These are phyloP conservation scores for Onychorhynchus coronatus DNA, from an alignment of 2,113 vertebrate species.

Conservation along the genomic window DNA sequence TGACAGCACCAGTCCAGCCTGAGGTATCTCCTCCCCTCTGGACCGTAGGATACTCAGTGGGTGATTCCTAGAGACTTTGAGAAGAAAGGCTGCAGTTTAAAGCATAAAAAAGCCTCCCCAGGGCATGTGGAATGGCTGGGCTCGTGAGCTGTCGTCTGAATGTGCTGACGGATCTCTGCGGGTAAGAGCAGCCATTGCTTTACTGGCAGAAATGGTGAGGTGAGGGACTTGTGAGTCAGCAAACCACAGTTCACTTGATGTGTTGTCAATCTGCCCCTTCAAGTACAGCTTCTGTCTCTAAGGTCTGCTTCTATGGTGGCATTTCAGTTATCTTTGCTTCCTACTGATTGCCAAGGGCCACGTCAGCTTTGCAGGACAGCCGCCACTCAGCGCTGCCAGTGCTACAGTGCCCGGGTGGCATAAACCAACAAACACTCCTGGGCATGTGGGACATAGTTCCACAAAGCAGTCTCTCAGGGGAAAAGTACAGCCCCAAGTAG, in stretches of 20 bases:
- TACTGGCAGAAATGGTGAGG: background rate
- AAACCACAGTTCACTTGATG: background rate
- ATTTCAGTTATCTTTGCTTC: background rate
- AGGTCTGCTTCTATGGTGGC: background rate
- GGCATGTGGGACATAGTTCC: background rate
- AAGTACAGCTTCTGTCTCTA: background rate
- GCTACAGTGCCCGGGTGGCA: background rate
- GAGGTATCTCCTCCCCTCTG: background rate
- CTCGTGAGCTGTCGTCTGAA: background rate
- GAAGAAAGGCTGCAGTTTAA: background rate
- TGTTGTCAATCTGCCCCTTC: background rate
- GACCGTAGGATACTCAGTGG: background rate
- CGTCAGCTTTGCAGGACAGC: background rate
- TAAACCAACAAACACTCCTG: background rate
- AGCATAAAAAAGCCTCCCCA: background rate
- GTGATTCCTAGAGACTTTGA: background rate
- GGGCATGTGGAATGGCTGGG: fast-evolving
- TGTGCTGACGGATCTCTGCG: fast-evolving
- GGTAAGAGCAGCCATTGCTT: background rate
- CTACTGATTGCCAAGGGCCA: background rate
- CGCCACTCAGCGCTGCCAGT: background rate
- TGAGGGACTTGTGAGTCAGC: background rate
- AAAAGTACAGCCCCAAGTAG: background rate
- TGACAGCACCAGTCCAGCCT: background rate
- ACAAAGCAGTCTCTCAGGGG: background rate